Evolutionary conservation across 2,888 invertebrate species (phyloP), one percentile per base, ranked within the genome.

Genomic region (Caenorhabditis virilis): DNA sequence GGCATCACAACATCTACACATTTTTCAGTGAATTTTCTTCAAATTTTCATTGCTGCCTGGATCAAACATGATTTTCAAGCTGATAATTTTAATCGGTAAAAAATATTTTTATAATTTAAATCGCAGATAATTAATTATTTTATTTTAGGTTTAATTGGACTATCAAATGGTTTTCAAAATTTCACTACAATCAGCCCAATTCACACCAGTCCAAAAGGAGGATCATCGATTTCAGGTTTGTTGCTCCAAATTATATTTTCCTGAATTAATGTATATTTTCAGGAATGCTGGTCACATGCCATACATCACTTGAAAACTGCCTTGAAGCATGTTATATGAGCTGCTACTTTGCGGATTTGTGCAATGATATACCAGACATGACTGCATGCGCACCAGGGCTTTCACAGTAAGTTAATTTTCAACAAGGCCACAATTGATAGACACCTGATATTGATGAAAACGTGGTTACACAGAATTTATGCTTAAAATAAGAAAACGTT

Each of bases 301-400:
- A 63, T 38, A 64, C 61, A 9, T 58, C 66, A 1, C 42, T 73
- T 39, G 69, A 75, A 52, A 69, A 65, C 45, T 75, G 75, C 38
- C 45, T 73, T 38, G 69, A 69, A 35, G 64, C 69, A 1, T 75
- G 75, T 36, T 61, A 72, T 36, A 67, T 73, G 68, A 67, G 63
- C 26, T 75, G 75, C 49, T 75, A 72, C 43, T 59, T 68, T 16
- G 68, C 71, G 4, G 73, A 73, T 26, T 43, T 67, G 22, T 75
- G 75, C 64, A 75, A 75, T 54, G 75, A 73, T 42, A 23, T 59
- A 4, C 58, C 55, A 0, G 66, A 65, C 36, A 51, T 71, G 64
- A 61, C 65, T 9, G 72, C 75, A 9, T 75, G 75, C 42, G 75
- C 75, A 18, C 75, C 75, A 4, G 71, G 72, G 38, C 30, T 69